Base-by-base conservation (phyloP, 2,888 invertebrate genomes). In the Pantelozetes paolii region DNA sequence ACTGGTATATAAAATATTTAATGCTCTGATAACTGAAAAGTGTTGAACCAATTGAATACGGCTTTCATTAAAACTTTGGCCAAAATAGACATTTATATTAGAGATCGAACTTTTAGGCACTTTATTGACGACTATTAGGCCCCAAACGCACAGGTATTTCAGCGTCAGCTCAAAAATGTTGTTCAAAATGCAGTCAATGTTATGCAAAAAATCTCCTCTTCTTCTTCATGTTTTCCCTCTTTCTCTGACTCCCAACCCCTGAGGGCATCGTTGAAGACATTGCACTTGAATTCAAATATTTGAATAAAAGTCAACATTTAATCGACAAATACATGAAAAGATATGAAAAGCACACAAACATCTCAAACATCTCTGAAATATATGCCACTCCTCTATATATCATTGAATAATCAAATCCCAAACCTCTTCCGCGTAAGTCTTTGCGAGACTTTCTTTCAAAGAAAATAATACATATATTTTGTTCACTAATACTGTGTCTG, bases 261-360 rank as follows among this genome's bases (percentile, higher is more conserved):
- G 54, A 57, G 57, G 57, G 28, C 57, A 57, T 57, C 57, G 57
- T 32, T 40, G 64, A 64, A 64, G 64, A 40, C 64, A 64, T 40
- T 64, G 64, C 64, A 36, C 64, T 40, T 64, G 36, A 36, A 40
- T 23, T 64, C 36, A 64, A 64, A 64, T 64, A 64, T 64, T 64
- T 64, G 40, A 64, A 64, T 64, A 64, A 40, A 20, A 32, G 57
- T 28, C 2, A 15, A 57, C 28, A 57, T 30, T 64, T 13, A 40
- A 40, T 64, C 64, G 64, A 64, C n/a, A 64, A 64, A 32, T 40
- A 20, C 36, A 40, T 18, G 20, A 40, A 54, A 2, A 20, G 57
- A 57, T 30, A 57, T 57, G 57, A 57, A 28, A 23, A 28, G 57
- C 1, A 28, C 28, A 28, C 18, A 57, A 57, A 57, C 57, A 57